Evolutionary conservation across 1,140 invertebrate genomes (phyloP).

Genomic region (Drosophila willistoni): DNA sequence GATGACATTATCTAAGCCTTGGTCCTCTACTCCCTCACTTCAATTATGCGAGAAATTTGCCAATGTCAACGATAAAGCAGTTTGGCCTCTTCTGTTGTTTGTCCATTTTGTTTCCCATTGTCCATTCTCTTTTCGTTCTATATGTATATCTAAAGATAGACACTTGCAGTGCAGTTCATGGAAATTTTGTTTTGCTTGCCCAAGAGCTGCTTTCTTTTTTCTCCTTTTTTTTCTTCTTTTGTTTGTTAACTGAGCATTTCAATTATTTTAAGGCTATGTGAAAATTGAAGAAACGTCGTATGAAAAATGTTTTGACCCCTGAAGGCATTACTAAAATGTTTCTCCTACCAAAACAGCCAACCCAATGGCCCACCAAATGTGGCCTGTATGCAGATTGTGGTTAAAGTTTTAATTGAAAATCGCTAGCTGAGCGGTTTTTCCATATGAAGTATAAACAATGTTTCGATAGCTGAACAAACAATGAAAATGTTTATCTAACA

Average conservation of each 20-base stretch:
- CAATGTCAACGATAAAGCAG: slow-evolving; percentile 29
- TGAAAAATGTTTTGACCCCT: slow-evolving; percentile 42
- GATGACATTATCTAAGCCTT: slow-evolving; percentile 12
- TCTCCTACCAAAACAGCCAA: neutral
- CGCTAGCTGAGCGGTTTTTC: slow-evolving; percentile 15
- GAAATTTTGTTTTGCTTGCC: neutral
- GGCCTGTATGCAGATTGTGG: slow-evolving; percentile 15
- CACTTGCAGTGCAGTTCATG: neutral
- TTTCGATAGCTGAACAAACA: slow-evolving; percentile 11
- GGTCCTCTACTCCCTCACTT: slow-evolving; percentile 6
- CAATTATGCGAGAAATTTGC: slow-evolving; percentile 50
- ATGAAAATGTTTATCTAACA: neutral
- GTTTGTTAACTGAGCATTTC: slow-evolving; percentile 44
- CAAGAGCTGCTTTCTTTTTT: slow-evolving; percentile 37
- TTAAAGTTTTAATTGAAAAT: slow-evolving; percentile 60
- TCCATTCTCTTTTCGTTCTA: neutral
- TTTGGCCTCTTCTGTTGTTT: slow-evolving; percentile 27
- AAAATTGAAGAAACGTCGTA: slow-evolving; percentile 30
- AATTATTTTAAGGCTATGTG: slow-evolving; percentile 55
- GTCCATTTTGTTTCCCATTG: slow-evolving; percentile 26
- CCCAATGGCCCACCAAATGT: neutral
- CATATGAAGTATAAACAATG: neutral
- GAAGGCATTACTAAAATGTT: slow-evolving; percentile 36
- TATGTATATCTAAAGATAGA: neutral
- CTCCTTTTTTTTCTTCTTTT: no score